Evolutionary conservation across 2,113 vertebrate genomes (phyloP).

Genomic region (Ceyx melanurus): DNA sequence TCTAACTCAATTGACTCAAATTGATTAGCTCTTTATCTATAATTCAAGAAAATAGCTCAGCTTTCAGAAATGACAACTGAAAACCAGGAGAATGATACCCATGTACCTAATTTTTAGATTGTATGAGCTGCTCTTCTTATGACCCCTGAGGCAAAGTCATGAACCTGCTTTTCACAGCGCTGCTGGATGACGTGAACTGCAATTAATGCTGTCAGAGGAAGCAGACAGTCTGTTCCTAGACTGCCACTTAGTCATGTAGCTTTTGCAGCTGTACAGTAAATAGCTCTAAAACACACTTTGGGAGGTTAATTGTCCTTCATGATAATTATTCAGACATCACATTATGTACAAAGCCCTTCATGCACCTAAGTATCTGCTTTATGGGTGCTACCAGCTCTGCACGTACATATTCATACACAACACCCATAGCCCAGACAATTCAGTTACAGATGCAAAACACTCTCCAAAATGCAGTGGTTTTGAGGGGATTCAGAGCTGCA

Average conservation of each 20-base stretch:
- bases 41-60: background rate
- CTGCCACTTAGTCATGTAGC: background rate
- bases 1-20: slow-evolving; percentile 23
- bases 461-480: background rate
- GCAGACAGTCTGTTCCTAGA: background rate
- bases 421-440: background rate
- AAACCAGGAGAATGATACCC: background rate
- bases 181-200: background rate
- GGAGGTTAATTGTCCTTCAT: background rate
- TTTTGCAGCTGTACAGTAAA: background rate
- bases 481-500: background rate
- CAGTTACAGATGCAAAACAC: background rate
- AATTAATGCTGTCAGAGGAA: background rate
- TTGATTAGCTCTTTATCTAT: background rate
- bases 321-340: background rate
- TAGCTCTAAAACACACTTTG: background rate
- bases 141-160: background rate
- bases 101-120: background rate
- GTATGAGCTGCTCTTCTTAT: background rate
- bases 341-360: background rate
- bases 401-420: background rate
- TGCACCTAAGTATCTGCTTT: background rate
- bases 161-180: background rate
- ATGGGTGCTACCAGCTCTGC: background rate
- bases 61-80: background rate